Evolutionary conservation across 1,140 invertebrate genomes (phyloP), one percentile per base, ranked within the genome.

Genomic region (Belonocnema kinseyi): DNA sequence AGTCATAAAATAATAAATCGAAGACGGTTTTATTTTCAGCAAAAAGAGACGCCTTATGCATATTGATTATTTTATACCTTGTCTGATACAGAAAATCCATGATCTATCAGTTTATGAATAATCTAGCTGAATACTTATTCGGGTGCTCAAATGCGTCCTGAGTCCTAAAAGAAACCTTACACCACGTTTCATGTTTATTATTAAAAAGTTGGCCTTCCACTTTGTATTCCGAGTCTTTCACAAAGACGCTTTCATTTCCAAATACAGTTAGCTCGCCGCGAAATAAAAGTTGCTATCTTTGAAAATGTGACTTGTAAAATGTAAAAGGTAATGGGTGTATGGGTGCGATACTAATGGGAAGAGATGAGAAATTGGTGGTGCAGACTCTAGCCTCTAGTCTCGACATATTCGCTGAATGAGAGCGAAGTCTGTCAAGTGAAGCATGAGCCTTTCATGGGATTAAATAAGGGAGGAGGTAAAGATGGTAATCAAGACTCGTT

Each of bases 251-350:
- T 83, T 73, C 72, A 70, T 82, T 80, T 76, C 76, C 51, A 71
- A 73, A 70, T 79, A 78, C 33, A 33, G 58, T 21, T 26, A 21
- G 61, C 82, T 81, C 61, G 72, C 72, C 76, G 52, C 80, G 78
- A 86, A 86, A 88, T 87, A 82, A 86, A 86, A 86, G 82, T 77
- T 80, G 76, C 17, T 52, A 77, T 75, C 77, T 79, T 81, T 77
- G 46, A 78, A 71, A 79, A 73, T 54, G 33, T 61, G 12, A n/a
- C 52, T 19, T n/a, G 21, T 56, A 11, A 8, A 11, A 0, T 13
- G 26, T 33, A 33, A 33, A 33, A 5, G 26, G 21, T 17, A 8
- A 54, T 17, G 5, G 13, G 19, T 61, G 56, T 26, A 12, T 71
- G 51, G 73, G 50, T 73, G 76, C 54, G 77, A 75, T 66, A 50